phyloP scores from a whole-genome alignment of 2,113 vertebrate genomes.

The Eudorcas thomsonii region DNA sequence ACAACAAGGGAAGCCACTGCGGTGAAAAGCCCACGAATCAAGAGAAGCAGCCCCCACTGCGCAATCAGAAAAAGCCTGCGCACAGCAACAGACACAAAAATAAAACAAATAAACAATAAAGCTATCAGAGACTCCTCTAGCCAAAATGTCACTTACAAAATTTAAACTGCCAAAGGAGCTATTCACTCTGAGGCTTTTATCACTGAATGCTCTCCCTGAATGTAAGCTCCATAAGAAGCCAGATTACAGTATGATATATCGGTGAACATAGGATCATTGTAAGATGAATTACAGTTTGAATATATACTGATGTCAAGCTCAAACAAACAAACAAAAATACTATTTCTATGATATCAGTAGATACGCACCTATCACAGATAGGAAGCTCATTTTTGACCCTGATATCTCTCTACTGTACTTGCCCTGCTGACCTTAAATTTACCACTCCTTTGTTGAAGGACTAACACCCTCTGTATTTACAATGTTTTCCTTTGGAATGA shows the following conservation, averaged over 20 bases:
- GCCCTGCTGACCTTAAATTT: not conserved
- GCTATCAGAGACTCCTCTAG: not conserved
- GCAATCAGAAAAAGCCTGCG: not conserved
- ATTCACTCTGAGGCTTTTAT: not conserved
- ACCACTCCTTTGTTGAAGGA: not conserved
- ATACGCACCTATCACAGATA: not conserved
- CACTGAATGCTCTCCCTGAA: not conserved
- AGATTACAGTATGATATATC: not conserved
- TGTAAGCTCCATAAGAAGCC: not conserved
- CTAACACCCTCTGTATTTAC: not conserved
- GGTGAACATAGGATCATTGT: not conserved
- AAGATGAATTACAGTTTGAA: not conserved
- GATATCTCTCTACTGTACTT: not conserved
- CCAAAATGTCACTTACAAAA: not conserved
- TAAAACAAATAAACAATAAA: not conserved
- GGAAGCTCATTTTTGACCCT: not conserved
- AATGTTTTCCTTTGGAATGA: not conserved
- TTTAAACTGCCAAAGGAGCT: not conserved
- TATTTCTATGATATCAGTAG: not conserved
- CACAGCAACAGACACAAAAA: not conserved
- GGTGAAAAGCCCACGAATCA: not conserved
- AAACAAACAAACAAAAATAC: not conserved
- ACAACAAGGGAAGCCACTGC: not conserved
- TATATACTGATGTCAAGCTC: not conserved
- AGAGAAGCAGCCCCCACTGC: not conserved